Conservation (phyloP, 1,140 invertebrate genomes). For the Pogonomyrmex barbatus region DNA sequence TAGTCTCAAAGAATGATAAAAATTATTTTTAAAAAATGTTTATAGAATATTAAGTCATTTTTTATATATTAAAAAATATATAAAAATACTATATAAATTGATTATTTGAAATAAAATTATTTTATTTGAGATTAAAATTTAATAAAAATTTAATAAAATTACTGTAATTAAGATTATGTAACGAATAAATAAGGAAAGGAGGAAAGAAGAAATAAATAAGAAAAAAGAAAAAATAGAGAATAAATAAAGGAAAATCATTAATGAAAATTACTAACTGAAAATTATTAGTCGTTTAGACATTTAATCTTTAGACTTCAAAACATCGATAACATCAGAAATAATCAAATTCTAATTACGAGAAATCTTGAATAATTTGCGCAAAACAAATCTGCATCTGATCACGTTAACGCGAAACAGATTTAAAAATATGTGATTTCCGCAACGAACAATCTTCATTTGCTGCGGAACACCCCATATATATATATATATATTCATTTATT, state of each 20-base stretch:
- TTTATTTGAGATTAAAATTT: background rate
- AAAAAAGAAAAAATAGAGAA: background rate
- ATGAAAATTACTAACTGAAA: background rate
- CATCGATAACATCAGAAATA: background rate
- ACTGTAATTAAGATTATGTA: background rate
- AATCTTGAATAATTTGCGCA: background rate
- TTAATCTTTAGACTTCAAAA: background rate
- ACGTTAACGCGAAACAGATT: background rate
- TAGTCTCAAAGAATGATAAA: background rate
- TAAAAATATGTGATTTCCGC: background rate
- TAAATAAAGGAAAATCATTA: background rate
- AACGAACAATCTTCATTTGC: background rate
- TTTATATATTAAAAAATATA: background rate
- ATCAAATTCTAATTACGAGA: background rate
- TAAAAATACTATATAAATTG: background rate
- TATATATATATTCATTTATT: background rate
- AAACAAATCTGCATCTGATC: conserved; percentile 4
- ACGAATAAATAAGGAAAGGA: background rate
- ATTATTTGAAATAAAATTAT: background rate
- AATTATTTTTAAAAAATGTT: background rate
- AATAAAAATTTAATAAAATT: background rate
- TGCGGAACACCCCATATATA: background rate
- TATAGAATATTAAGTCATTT: background rate
- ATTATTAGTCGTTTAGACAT: background rate
- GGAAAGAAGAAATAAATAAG: background rate